Percentiles rank a stretch among this genome's conserved stretches.
Conservation (phyloP, 2,797 vertebrate species). For the Rhincodon typus region DNA sequence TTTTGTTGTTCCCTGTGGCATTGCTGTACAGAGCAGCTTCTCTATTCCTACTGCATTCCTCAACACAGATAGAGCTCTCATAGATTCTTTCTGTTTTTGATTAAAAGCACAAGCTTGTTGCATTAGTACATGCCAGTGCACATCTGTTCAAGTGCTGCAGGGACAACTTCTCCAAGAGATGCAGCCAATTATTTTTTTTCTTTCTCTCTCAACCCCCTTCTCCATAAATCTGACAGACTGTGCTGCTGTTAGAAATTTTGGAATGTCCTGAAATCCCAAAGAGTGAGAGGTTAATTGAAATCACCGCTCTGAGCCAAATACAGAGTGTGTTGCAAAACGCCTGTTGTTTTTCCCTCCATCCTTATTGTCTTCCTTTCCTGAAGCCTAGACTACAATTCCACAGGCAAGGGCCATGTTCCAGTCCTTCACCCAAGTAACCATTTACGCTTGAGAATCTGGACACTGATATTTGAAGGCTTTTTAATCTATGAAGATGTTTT, state of each 20-base stretch:
- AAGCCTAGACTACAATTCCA: neutral
- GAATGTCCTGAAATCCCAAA: neutral
- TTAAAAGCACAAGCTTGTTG: conserved; percentile 13
- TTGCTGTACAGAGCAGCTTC: neutral
- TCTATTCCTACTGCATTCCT: neutral
- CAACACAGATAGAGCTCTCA: neutral
- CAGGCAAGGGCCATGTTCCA: neutral
- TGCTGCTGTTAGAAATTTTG: neutral
- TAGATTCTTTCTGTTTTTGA: neutral
- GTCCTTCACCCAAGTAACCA: neutral
- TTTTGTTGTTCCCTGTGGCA: neutral
- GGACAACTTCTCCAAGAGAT: neutral
- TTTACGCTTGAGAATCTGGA: neutral
- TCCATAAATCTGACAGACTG: neutral
- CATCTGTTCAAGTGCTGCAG: neutral
- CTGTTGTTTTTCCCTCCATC: neutral
- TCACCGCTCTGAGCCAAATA: neutral
- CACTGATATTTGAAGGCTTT: neutral
- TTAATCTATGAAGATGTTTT: neutral
- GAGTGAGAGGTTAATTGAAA: conserved; percentile 27
- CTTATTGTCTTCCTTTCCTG: neutral
- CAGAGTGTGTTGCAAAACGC: neutral
- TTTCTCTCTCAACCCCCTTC: neutral
- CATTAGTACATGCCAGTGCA: neutral
- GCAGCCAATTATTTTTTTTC: neutral